Percentiles rank a stretch among this genome's conserved stretches.
These are phyloP conservation scores for Ganaspis brasiliensis DNA, from an alignment of 2,888 invertebrate species.

Conservation along the genomic window DNA sequence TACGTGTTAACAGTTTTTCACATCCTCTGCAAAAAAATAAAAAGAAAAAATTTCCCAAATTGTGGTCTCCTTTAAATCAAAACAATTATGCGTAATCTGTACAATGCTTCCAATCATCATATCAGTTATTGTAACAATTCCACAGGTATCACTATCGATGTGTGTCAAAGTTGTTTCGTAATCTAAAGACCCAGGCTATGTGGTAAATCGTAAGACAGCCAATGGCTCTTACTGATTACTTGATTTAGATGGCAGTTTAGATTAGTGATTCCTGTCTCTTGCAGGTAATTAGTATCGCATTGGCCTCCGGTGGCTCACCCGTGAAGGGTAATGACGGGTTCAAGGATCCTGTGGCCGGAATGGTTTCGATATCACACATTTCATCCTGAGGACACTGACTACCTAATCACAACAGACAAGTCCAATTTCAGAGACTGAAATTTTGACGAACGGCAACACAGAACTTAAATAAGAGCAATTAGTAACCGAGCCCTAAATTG, in stretches of 20 bases:
- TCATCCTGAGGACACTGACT: constrained; percentile 20
- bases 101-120: no score
- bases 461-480: constrained; percentile 3
- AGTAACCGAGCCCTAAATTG: not conserved
- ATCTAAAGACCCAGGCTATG: constrained; percentile 29
- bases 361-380: constrained; percentile 20
- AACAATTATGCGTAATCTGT: no score
- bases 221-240: constrained; percentile 55
- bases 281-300: constrained; percentile 62
- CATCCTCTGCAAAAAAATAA: no score
- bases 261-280: constrained; percentile 50
- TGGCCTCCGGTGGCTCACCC: constrained; percentile 50
- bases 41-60: no score
- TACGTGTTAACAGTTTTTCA: no score
- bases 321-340: constrained; percentile 61
- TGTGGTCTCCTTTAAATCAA: no score
- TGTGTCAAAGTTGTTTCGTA: constrained; percentile 48
- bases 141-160: no score
- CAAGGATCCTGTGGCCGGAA: constrained; percentile 47
- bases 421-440: constrained; percentile 5
- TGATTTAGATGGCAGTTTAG: constrained; percentile 57
- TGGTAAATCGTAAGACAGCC: constrained; percentile 49
- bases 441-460: not conserved
- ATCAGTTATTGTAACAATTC: no score
- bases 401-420: constrained; percentile 29